Percentiles rank a stretch among this genome's conserved stretches.
phyloP scores from a whole-genome alignment of 2,888 invertebrate species.

The Tenodera sinensis region DNA sequence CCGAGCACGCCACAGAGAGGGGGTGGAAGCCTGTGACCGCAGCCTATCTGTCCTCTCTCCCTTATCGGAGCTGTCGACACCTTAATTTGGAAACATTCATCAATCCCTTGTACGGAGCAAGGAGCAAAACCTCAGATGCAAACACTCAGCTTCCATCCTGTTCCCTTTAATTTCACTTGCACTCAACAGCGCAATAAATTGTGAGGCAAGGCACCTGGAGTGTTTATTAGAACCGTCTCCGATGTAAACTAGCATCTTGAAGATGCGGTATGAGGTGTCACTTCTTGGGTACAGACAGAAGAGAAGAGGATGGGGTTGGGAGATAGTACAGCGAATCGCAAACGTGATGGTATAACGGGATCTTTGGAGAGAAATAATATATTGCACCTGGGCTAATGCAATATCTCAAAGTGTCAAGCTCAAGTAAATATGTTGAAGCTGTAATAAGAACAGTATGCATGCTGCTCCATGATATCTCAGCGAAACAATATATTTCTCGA shows the following conservation, averaged over 20 bases:
- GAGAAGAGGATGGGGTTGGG: background rate
- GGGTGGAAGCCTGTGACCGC: background rate
- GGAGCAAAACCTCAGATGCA: constrained; percentile 23
- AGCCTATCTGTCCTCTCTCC: background rate
- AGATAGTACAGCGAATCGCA: background rate
- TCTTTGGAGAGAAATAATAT: background rate
- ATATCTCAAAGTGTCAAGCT: background rate
- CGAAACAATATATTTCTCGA: too few species aligned
- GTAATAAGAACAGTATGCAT: background rate
- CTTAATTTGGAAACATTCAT: constrained; percentile 32
- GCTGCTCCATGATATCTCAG: background rate
- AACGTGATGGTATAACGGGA: background rate
- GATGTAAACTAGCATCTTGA: background rate
- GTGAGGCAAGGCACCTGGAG: constrained; percentile 19
- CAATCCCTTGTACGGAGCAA: constrained; percentile 23
- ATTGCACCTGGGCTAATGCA: background rate
- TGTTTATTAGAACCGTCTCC: constrained; percentile 20
- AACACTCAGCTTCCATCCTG: constrained; percentile 6
- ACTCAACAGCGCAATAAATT: constrained; percentile 30
- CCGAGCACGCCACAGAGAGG: background rate
- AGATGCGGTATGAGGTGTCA: background rate
- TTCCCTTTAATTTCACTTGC: constrained; percentile 25
- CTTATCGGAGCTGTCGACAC: background rate
- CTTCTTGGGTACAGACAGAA: background rate
- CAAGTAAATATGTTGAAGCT: background rate